Evolutionary conservation across 2,797 vertebrate species (phyloP), one percentile per base, ranked within the genome.

Genomic region (Uromys caudimaculatus): DNA sequence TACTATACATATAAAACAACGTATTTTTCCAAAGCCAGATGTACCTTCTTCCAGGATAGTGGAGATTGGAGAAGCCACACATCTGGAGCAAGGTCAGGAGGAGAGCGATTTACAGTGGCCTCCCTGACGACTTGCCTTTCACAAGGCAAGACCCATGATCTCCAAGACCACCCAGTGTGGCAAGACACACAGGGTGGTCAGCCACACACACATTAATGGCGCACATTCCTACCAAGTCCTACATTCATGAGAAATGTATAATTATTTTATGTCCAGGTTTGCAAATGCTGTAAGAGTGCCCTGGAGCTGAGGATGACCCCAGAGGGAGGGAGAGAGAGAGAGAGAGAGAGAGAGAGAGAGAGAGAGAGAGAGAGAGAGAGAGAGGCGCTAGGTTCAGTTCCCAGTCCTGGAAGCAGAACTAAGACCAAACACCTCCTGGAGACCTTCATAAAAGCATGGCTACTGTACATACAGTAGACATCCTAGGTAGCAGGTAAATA

Each of bases 381-480:
- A 88, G 64, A 17, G 35, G 3, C 12, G 16, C 52, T 58, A 75
- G 38, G 38, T 41, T 75, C n/a, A 41, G 6, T 32, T 73, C n/a
- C 16, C 17, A 19, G 85, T 19, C 29, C 85, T 16, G 10, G 50
- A 38, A 41, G 21, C n/a, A 54, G 50, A 78, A 29, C 35, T 12
- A 38, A 73, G 73, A 52, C 44, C 58, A 64, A 67, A n/a, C 44
- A 50, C 12, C 82, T 21, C 13, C 71, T 62, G 29, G 85, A 67
- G 69, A 91, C 56, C 83, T 60, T 76, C 56, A 60, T 78, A 69
- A 95, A 97, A 90, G 83, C 73, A 58, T 3, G 52, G 35, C 92
- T 62, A 91, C 50, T n/a, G 29, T 10, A 85, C 32, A 14, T 23
- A 4, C 11, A 52, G 14, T 62, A 64, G 90, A 54, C 78, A 24